phyloP scores from a whole-genome alignment of 2,797 vertebrate genomes.

The Oryzias sinensis region DNA sequence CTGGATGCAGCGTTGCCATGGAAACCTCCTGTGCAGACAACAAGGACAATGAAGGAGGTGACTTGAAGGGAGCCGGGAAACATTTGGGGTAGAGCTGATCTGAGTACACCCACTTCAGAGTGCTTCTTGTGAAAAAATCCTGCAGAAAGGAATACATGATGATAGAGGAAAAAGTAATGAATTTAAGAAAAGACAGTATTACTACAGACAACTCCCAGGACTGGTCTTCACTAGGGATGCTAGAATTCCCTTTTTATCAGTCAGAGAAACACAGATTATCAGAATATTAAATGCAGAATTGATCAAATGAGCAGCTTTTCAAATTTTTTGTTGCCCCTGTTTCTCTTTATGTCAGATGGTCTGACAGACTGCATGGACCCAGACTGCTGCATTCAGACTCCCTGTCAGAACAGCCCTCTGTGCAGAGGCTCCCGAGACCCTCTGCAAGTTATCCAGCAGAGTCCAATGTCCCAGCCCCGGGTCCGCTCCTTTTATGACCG shows the following conservation, averaged over 20 bases:
- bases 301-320: conserved; percentile 3
- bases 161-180: conserved; percentile 17
- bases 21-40: conserved; percentile 97
- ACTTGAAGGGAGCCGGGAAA: conserved; percentile 17
- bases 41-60: conserved; percentile 99
- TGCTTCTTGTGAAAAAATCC: not conserved
- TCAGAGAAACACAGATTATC: conserved; percentile 24
- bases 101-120: conserved; percentile 2
- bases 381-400: conserved; percentile 95
- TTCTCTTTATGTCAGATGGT: conserved; percentile 81
- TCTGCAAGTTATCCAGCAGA: conserved; percentile 92
- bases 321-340: conserved; percentile 3
- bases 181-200: conserved; percentile 22
- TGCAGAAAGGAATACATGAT: conserved; percentile 14
- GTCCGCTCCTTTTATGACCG: conserved; percentile 95
- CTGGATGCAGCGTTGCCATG: conserved; percentile 98
- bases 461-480: conserved; percentile 74
- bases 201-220: conserved; percentile 32
- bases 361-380: conserved; percentile 98
- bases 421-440: conserved; percentile 95
- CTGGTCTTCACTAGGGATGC: conserved; percentile 4
- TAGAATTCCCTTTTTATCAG: conserved; percentile 23
- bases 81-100: not conserved
- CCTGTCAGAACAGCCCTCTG: conserved; percentile 91
- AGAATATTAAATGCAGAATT: conserved; percentile 23